phyloP scores from a whole-genome alignment of 1,140 invertebrate species.

The Pseudachorutes palmiensis region DNA sequence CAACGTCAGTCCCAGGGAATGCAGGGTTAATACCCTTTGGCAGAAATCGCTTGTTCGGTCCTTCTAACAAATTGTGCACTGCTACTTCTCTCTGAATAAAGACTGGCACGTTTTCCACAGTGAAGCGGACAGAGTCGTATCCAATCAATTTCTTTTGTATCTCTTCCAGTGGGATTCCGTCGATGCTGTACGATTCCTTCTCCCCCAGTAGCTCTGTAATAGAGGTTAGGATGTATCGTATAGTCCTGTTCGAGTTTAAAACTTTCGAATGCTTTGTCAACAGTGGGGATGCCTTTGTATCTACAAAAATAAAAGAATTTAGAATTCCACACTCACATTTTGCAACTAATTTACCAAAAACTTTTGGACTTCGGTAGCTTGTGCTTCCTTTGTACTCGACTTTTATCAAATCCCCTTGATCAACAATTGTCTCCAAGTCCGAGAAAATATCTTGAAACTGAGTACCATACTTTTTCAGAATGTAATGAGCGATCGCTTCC shows the following conservation, averaged over 20 bases:
- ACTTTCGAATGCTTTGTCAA: slow-evolving; percentile 44
- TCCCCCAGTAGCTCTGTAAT: slow-evolving; percentile 59
- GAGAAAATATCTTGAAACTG: slow-evolving; percentile 60
- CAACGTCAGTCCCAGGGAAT: neutral
- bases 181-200: slow-evolving; percentile 60
- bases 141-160: slow-evolving; percentile 55
- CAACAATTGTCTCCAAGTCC: slow-evolving; percentile 64
- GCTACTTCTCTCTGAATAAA: slow-evolving; percentile 58
- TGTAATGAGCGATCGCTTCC: slow-evolving; percentile 47
- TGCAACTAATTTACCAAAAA: slow-evolving; percentile 39
- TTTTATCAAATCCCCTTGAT: slow-evolving; percentile 66
- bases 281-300: slow-evolving; percentile 32
- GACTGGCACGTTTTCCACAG: slow-evolving; percentile 55
- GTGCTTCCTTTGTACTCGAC: slow-evolving; percentile 78
- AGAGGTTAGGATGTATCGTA: slow-evolving; percentile 53
- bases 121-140: slow-evolving; percentile 55
- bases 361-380: slow-evolving; percentile 67
- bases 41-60: slow-evolving; percentile 20
- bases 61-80: slow-evolving; percentile 51
- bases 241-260: slow-evolving; percentile 43
- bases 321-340: slow-evolving; percentile 48
- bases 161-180: slow-evolving; percentile 57
- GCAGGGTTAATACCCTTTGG: slow-evolving; percentile 31
- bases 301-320: slow-evolving; percentile 20
- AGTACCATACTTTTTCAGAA: neutral